These are phyloP conservation scores for Ostrea edulis DNA, from an alignment of 1,140 invertebrate genomes.

Conservation along the genomic window DNA sequence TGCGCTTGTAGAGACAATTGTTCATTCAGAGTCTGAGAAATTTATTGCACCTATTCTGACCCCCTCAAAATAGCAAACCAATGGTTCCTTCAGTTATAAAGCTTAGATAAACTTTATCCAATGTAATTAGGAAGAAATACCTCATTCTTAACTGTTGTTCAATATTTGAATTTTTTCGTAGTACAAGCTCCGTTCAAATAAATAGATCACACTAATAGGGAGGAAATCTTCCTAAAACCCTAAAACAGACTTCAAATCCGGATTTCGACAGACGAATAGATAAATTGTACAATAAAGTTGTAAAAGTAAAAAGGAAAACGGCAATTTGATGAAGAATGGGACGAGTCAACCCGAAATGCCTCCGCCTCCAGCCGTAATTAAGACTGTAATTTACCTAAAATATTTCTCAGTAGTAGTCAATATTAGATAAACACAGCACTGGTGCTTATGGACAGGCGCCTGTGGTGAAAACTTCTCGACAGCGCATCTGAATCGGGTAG, in stretches of 20 bases:
- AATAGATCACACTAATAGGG: slow-evolving; percentile 15
- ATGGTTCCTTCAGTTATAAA: background rate
- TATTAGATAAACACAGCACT: slow-evolving; percentile 16
- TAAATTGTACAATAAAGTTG: slow-evolving; percentile 39
- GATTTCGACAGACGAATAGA: slow-evolving; percentile 21
- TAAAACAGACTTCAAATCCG: slow-evolving; percentile 17
- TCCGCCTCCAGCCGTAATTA: slow-evolving; percentile 26
- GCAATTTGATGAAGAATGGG: background rate
- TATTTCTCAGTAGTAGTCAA: background rate
- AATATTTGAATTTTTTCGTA: slow-evolving; percentile 9
- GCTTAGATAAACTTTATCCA: background rate
- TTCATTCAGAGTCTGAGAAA: background rate
- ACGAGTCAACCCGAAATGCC: slow-evolving; percentile 1
- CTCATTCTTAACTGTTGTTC: background rate
- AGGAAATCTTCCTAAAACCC: slow-evolving; percentile 5
- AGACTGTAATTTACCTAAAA: slow-evolving; percentile 33
- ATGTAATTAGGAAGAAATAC: slow-evolving; percentile 6
- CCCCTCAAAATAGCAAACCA: background rate
- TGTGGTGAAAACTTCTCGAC: slow-evolving; percentile 31
- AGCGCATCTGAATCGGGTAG: slow-evolving; percentile 30
- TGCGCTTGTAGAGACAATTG: background rate
- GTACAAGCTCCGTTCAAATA: slow-evolving; percentile 15
- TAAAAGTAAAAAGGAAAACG: slow-evolving; percentile 26
- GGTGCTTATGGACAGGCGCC: slow-evolving; percentile 24
- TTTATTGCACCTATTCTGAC: background rate